Base-by-base conservation (phyloP, 2,797 vertebrate species). In the Megalops cyprinoides region DNA sequence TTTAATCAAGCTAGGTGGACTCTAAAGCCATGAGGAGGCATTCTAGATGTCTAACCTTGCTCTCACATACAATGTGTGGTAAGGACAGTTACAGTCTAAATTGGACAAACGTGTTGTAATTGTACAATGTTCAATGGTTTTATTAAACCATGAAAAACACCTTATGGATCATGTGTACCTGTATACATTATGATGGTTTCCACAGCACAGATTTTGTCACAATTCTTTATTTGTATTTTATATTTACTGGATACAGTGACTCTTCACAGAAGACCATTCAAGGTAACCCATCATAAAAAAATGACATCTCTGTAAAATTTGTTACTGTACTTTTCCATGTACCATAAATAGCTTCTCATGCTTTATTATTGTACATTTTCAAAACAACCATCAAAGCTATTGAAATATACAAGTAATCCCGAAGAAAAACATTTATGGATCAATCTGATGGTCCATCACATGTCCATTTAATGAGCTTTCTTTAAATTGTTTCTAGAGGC, bases 181-280 rank as follows among this genome's bases (percentile, higher is more conserved):
- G 31, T 67, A 5, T 23, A 67, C 34, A 67, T 15, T 20, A 39
- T 67, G 31, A 14, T 18, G 34, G 31, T n/a, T n/a, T n/a, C n/a
- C n/a, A n/a, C n/a, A n/a, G 37, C 34, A 37, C 34, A 67, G 34
- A 18, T 65, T 82, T 84, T 84, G 83, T 84, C 87, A 87, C 88
- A 84, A 88, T 20, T 69, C 48, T 91, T 78, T 91, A 91, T 92
- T 91, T 84, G 79, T 82, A 87, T 82, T 85, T 89, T 86, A 90
- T 0, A 81, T 84, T 80, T 88, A 85, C 84, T 85, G 84, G 85
- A 87, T 78, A 89, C 89, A 89, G 77, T 77, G 53, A 88, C 87
- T 90, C 88, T 90, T 89, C 88, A 89, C 87, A 87, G 87, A 89
- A 90, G 88, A 90, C 86, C 85, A 76, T 80, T 83, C 77, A 65